Conservation (phyloP, 2,888 invertebrate species). For the Leptinotarsa rubiginosa region DNA sequence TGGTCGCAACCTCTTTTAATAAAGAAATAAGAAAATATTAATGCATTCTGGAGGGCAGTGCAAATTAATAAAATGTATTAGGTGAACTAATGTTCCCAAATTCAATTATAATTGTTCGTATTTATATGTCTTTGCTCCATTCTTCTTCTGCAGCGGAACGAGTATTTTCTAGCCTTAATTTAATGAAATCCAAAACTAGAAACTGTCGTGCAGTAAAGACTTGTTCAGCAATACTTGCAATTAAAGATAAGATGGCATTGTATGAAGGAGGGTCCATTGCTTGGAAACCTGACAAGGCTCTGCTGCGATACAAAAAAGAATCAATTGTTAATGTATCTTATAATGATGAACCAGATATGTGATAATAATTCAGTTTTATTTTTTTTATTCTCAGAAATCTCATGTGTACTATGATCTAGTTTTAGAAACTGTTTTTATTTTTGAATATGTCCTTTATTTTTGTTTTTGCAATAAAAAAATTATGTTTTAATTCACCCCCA, state of each 20-base stretch:
- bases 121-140: constrained; percentile 13
- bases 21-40: constrained; percentile 13
- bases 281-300: neutral
- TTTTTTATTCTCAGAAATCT: constrained; percentile 1
- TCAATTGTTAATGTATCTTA: neutral
- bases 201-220: constrained; percentile 8
- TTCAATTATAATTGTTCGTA: constrained; percentile 2
- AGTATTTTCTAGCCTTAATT: constrained; percentile 10
- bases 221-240: too few species aligned
- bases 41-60: constrained; percentile 5
- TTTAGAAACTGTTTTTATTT: too few species aligned
- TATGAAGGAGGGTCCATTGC: neutral
- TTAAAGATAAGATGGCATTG: too few species aligned
- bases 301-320: neutral
- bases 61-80: neutral
- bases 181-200: constrained; percentile 17
- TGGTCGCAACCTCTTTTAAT: neutral
- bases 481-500: too few species aligned
- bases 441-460: too few species aligned
- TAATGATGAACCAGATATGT: neutral
- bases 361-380: neutral
- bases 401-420: constrained; percentile 5
- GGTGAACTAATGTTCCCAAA: constrained; percentile 12
- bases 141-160: constrained; percentile 17
- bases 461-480: too few species aligned